Conservation (phyloP, 2,888 invertebrate genomes). For the Andrena haemorrhoa region DNA sequence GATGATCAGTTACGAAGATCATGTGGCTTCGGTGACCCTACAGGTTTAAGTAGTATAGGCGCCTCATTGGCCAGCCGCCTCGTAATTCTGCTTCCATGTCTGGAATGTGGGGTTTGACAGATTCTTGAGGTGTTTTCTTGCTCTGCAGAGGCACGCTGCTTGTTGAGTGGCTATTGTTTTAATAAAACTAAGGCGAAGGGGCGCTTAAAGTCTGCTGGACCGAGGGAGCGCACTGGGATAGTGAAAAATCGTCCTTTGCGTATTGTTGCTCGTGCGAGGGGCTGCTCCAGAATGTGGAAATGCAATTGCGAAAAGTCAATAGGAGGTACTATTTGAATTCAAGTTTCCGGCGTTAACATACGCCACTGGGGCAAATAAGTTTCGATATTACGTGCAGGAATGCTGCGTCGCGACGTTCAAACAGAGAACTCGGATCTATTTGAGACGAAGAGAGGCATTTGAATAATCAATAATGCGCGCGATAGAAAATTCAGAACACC, state of each 20-base stretch:
- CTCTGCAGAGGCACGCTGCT: neutral
- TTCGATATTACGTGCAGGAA: constrained; percentile 59
- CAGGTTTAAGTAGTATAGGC: neutral
- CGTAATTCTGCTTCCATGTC: neutral
- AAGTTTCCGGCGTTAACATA: constrained; percentile 57
- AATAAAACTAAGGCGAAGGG: neutral
- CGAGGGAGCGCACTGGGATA: neutral
- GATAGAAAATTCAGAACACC: constrained; percentile 31
- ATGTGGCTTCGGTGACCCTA: no score
- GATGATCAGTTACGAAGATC: no score
- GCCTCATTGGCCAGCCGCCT: neutral
- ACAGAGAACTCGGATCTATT: constrained; percentile 28
- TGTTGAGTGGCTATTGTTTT: neutral
- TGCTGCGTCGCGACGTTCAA: constrained; percentile 29
- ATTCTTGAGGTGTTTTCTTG: neutral
- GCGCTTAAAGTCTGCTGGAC: neutral
- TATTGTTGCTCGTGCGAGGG: constrained; percentile 1
- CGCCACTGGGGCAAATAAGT: constrained; percentile 25
- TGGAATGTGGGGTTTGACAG: neutral
- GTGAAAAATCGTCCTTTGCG: neutral
- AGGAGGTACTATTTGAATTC: constrained; percentile 36
- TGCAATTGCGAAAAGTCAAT: constrained; percentile 33
- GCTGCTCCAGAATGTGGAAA: neutral
- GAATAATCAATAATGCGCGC: constrained; percentile 48
- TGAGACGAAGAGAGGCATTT: constrained; percentile 32